Evolutionary conservation across 2,797 vertebrate species (phyloP), one percentile per base, ranked within the genome.

Genomic region (Pangasius krempfi): DNA sequence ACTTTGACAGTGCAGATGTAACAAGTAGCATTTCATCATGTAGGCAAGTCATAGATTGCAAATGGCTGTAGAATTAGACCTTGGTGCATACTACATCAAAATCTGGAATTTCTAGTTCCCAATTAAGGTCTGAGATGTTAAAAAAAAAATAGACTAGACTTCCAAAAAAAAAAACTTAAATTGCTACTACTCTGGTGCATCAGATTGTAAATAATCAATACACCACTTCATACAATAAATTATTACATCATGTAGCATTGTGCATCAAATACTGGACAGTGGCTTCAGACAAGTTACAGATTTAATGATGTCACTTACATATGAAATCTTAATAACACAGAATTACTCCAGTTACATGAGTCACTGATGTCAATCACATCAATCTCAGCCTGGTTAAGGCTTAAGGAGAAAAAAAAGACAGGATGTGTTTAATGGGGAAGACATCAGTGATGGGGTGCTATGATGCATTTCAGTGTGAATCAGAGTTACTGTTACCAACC

Each of bases 311-410:
- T 68, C 44, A 68, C 22, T 52, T 56, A 56, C n/a, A 56, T 8
- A 33, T 56, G n/a, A 80, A 80, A 80, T 58, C 75, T 76, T 58
- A 33, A 56, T 58, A 58, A 81, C 20, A 40, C 79, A 81, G 79
- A 81, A 40, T 37, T 37, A 14, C 79, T 60, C 12, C 33, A 40
- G 79, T 40, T 60, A 5, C 33, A 40, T 14, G 50, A 56, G 54
- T 81, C 33, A 80, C 52, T 58, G 78, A 56, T 56, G 44, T 76
- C 27, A 76, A n/a, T n/a, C 13, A 1, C 50, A 54, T 78, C n/a
- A 30, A 54, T 78, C 14, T 30, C 73, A 76, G 73, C 44, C 25
- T 76, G 73, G 12, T n/a, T 50, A 75, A 50, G 16, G n/a, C n/a
- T n/a, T 5, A 20, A 37, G 2, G 12, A 3, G 5, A 27, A 13